Evolutionary conservation across 1,140 invertebrate genomes (phyloP).

Genomic region (Aphelinus certus): DNA sequence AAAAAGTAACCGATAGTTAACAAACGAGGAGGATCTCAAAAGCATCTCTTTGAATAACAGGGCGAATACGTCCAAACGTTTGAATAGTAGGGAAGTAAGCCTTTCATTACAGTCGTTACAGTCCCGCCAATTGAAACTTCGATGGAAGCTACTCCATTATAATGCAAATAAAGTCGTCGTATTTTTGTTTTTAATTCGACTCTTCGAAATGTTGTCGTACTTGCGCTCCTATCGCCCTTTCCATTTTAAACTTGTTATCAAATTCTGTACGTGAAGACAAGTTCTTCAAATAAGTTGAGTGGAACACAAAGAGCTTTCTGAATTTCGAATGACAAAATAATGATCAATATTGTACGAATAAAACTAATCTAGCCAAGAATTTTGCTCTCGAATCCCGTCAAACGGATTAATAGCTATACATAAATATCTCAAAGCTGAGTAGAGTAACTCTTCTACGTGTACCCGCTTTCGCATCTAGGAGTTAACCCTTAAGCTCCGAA

Average conservation of each 20-base stretch:
- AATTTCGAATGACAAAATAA: no score
- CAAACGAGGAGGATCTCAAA: constrained; percentile 3
- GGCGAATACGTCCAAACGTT: not conserved
- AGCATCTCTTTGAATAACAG: constrained; percentile 36
- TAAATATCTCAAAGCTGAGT: constrained; percentile 11
- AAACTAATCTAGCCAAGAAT: not conserved
- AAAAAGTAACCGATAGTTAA: constrained; percentile 26
- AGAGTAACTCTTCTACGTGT: not conserved
- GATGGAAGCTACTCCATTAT: constrained; percentile 1
- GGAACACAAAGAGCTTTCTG: no score
- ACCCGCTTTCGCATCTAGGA: not conserved
- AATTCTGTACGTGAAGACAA: no score
- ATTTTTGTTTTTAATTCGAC: not conserved
- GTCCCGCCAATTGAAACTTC: constrained; percentile 21
- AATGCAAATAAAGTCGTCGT: not conserved
- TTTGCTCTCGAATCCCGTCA: not conserved
- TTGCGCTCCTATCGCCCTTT: not conserved
- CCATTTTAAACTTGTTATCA: no score
- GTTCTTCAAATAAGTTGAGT: no score
- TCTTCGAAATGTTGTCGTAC: not conserved
- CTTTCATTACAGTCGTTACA: constrained; percentile 30
- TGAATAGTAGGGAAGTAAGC: constrained; percentile 25
- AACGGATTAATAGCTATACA: constrained; percentile 16
- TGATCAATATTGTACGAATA: not conserved
- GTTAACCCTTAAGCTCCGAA: constrained; percentile 8